Evolutionary conservation across 1,140 invertebrate species (phyloP).

Genomic region (Ceratoteleas bidentatus): DNA sequence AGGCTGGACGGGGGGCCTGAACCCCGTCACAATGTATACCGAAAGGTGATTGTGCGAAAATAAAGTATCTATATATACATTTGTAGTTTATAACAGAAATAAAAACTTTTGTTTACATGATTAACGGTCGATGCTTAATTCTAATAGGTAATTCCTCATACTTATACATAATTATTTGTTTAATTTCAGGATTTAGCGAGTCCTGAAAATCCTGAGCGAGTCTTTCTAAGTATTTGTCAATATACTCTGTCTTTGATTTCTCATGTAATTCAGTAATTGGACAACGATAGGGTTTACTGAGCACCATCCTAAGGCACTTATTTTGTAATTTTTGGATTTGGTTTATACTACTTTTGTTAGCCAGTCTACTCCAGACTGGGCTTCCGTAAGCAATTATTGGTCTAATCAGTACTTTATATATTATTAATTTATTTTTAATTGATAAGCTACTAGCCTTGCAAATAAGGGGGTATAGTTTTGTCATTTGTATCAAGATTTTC

Average conservation of each 20-base stretch:
- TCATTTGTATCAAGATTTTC: neutral
- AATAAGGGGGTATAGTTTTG: neutral
- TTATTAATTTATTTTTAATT: conserved; percentile 2
- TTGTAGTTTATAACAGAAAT: too few relatives aligned
- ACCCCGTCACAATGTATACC: too few relatives aligned
- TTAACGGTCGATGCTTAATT: too few relatives aligned
- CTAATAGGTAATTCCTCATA: too few relatives aligned
- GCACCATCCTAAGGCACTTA: neutral
- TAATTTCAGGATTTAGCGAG: too few relatives aligned
- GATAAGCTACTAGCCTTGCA: conserved; percentile 1
- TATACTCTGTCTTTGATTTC: neutral
- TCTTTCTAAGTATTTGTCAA: neutral
- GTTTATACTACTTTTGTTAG: neutral
- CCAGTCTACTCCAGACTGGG: neutral
- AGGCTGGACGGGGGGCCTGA: too few relatives aligned
- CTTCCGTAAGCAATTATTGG: neutral
- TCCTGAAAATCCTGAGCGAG: too few relatives aligned
- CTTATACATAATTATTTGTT: too few relatives aligned
- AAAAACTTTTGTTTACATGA: too few relatives aligned
- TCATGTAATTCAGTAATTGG: neutral
- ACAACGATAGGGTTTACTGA: neutral
- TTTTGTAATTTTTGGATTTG: neutral
- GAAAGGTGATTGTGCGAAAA: too few relatives aligned
- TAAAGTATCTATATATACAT: too few relatives aligned
- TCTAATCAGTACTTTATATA: conserved; percentile 1